Base-by-base conservation (phyloP, 2,797 vertebrate species). In the Pelodytes ibericus region DNA sequence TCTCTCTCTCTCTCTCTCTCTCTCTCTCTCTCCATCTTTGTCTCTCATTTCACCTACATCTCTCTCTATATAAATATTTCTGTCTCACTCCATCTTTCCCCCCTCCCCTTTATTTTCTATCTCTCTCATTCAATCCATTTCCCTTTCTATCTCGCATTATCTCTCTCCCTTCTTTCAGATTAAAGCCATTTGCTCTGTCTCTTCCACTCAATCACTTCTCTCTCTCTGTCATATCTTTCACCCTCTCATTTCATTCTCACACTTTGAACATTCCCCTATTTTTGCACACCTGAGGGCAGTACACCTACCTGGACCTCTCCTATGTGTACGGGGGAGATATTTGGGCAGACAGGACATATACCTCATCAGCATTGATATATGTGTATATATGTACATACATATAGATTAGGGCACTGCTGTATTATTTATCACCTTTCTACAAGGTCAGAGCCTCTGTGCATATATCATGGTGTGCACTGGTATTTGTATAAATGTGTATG, bases 21-120 rank as follows among this genome's bases (percentile, higher is more conserved):
- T 61, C 29, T 61, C 25, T 68, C 49, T 53, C 62, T 26, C 15
- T 44, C 64, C 62, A 57, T 66, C 30, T 73, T 64, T 44, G 10
- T 11, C 41, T 16, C 41, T 16, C 41, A 11, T 44, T 16, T 16
- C 41, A 9, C n/a, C 25, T 58, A 16, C 29, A 4, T 74, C 13
- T 47, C 18, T 49, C 65, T 58, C 15, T 25, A 15, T 31, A 9
- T 25, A 9, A 44, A 16, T 53, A 3, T 74, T 7, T 63, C 51
- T 44, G 7, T 59, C 56, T 60, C 56, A 20, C 25, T 26, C 59
- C n/a, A 60, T 41, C 53, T 58, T 4, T 57, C 49, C 7, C 31
- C 60, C 22, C 22, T 51, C 16, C 49, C 8, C 49, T 20, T 60
- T 25, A 18, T 47, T n/a, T 22, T 13, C n/a, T n/a, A n/a, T n/a